These are phyloP conservation scores for Plecturocebus donacophilus DNA, from an alignment of 2,113 vertebrate genomes.

Conservation along the genomic window DNA sequence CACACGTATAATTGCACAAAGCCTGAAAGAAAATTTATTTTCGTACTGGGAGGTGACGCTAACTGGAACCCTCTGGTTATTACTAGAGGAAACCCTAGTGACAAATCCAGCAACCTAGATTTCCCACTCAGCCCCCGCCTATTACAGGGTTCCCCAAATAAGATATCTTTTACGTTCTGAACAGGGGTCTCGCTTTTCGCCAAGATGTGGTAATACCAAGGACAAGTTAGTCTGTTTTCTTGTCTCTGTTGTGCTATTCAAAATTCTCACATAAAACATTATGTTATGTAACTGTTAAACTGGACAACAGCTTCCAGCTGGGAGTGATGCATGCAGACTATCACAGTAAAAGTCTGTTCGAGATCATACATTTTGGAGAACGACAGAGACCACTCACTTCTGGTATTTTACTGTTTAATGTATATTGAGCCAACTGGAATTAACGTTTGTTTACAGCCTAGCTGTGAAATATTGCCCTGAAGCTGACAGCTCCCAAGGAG, in stretches of 20 bases:
- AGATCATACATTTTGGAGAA: not conserved
- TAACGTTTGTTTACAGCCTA: conserved; percentile 62
- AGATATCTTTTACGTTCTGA: not conserved
- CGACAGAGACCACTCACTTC: not conserved
- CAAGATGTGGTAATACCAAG: not conserved
- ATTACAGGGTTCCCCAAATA: not conserved
- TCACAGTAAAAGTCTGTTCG: not conserved
- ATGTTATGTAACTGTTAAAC: not conserved
- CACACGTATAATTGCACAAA: not conserved
- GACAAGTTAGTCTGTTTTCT: not conserved
- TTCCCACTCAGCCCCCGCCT: not conserved
- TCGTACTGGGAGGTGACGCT: not conserved
- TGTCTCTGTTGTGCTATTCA: not conserved
- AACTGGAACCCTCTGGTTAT: not conserved
- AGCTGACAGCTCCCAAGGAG: not conserved
- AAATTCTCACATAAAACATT: not conserved
- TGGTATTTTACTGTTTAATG: not conserved
- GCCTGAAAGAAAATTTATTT: not conserved
- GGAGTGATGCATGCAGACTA: not conserved
- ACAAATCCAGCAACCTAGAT: not conserved
- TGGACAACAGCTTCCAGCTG: not conserved
- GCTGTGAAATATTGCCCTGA: conserved; percentile 41
- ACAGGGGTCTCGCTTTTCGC: not conserved
- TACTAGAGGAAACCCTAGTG: not conserved
- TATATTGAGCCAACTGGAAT: conserved; percentile 61